Evolutionary conservation across 1,140 invertebrate genomes (phyloP).

Genomic region (Caenorhabditis brenneri): DNA sequence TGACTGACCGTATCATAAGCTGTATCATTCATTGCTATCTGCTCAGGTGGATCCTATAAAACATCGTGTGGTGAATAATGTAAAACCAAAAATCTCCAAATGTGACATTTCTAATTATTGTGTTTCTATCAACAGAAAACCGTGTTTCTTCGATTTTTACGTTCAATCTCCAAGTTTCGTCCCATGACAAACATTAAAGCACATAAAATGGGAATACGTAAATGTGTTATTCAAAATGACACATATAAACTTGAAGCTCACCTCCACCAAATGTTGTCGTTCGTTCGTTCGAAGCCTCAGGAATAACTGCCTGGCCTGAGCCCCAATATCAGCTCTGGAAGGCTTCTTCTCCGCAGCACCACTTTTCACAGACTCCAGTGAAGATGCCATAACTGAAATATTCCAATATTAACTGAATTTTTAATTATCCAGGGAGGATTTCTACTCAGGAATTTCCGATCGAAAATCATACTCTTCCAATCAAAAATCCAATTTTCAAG

Average conservation of each 20-base stretch:
- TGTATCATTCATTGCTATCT: slow-evolving; percentile 28
- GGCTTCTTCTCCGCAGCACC: slow-evolving; percentile 30
- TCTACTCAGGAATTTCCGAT: background rate
- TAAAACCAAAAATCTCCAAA: background rate
- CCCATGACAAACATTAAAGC: background rate
- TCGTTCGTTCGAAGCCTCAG: background rate
- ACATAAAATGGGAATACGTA: background rate
- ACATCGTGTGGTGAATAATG: background rate
- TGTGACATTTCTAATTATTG: background rate
- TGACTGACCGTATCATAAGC: slow-evolving; percentile 42
- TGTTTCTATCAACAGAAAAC: too few species aligned
- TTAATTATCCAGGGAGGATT: background rate
- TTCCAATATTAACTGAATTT: background rate
- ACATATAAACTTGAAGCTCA: background rate
- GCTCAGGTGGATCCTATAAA: slow-evolving; percentile 38
- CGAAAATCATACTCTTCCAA: background rate
- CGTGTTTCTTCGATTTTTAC: too few species aligned
- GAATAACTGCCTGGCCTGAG: slow-evolving; percentile 8
- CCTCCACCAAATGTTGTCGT: slow-evolving; percentile 44
- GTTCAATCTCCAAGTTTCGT: background rate
- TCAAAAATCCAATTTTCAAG: background rate
- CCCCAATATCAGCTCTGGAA: slow-evolving; percentile 11
- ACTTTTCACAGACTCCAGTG: slow-evolving; percentile 40
- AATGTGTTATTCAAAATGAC: background rate
- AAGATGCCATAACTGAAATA: slow-evolving; percentile 44